Evolutionary conservation across 1,140 invertebrate genomes (phyloP), one percentile per base, ranked within the genome.

Genomic region (Linepithema humile): DNA sequence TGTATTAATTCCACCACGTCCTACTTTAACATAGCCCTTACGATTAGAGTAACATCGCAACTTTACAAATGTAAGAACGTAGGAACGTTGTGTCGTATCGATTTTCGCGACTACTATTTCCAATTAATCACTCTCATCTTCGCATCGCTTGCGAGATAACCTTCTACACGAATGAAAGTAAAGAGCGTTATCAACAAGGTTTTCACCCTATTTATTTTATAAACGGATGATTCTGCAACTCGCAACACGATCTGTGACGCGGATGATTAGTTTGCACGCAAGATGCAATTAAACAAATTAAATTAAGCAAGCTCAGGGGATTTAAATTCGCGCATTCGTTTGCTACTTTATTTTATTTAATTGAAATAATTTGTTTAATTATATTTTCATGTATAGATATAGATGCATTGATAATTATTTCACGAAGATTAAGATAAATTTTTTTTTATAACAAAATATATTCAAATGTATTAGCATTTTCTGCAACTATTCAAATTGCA

Each of bases 81-180:
- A 69, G 45, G 48, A 78, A 67, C 48, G 35, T 69, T 69, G 23
- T 23, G 35, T 20, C 64, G 7, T 23, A 70, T 80, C 48, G 48
- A 69, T 80, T 80, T 80, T 70, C 20, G 12, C 50, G 64, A 80
- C 35, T 43, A 70, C 35, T 57, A 29, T 80, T 55, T 43, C 50
- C 64, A 70, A 80, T 70, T 80, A 80, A 69, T 69, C 38, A 70
- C 38, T 55, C 48, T 80, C 64, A 23, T 57, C 35, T 70, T 80
- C 64, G 20, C 57, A 29, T 26, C 59, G 62, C 45, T 53, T 50
- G 64, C 20, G 17, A 43, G 35, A 43, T 55, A 65, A 70, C 43
- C 9, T 23, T n/a, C 17, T 15, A 40, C n/a, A 23, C n/a, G 7
- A 29, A 23, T 15, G 23, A 80, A 43, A 40, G 23, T 40, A 55